Conservation (phyloP, 2,797 vertebrate species). For the Cyprinodon diabolis region DNA sequence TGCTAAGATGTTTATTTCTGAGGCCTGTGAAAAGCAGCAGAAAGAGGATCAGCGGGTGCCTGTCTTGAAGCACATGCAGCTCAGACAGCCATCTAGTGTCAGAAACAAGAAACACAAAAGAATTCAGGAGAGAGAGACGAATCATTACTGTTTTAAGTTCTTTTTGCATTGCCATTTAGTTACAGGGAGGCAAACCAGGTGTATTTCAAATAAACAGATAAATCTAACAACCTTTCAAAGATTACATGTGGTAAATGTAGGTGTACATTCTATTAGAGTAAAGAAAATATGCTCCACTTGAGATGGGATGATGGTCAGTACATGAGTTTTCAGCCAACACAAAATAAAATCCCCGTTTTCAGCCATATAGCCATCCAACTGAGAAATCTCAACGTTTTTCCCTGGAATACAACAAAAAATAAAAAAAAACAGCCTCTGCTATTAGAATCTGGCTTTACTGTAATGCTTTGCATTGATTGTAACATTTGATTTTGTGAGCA, state of each 20-base stretch:
- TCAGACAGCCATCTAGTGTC: conserved; percentile 84
- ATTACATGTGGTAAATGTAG: conserved; percentile 14
- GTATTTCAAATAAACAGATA: conserved; percentile 37
- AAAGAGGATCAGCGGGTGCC: conserved; percentile 26
- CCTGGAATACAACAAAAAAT: conserved; percentile 58
- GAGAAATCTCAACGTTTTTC: conserved; percentile 69
- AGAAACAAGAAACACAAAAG: conserved; percentile 37
- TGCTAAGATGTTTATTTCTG: conserved; percentile 66
- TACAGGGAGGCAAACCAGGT: conserved; percentile 41
- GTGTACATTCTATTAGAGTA: conserved; percentile 48
- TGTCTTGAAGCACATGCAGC: conserved; percentile 56
- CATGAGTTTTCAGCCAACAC: conserved; percentile 65
- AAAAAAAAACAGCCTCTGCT: conserved; percentile 63
- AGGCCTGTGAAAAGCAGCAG: conserved; percentile 55
- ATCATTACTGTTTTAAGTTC: conserved; percentile 31
- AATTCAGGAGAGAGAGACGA: not conserved
- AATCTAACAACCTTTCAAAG: conserved; percentile 43
- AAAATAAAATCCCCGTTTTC: conserved; percentile 52
- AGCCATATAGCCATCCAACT: conserved; percentile 66
- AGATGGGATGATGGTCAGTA: conserved; percentile 63
- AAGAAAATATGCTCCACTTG: conserved; percentile 35
- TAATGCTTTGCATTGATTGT: conserved; percentile 15
- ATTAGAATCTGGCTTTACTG: conserved; percentile 31
- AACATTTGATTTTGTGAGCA: conserved; percentile 8
- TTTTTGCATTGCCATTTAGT: conserved; percentile 33